Conservation (phyloP, 35 echinoderm and acorn worm species). For the Apostichopus californicus region DNA sequence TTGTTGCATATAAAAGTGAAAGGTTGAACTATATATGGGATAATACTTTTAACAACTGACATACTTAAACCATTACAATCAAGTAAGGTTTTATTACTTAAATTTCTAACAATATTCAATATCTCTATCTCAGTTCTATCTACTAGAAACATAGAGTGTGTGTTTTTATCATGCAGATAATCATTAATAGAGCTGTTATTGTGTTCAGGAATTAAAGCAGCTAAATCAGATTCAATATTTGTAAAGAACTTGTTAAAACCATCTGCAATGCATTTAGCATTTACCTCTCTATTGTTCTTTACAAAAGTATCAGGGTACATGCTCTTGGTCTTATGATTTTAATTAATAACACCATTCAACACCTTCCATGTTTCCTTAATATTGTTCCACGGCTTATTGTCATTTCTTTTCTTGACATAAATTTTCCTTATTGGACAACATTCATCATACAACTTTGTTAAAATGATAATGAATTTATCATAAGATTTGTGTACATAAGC, state of each 20-base stretch:
- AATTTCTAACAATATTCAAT: slow-evolving; percentile 20
- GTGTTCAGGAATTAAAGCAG: neutral
- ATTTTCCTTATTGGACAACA: slow-evolving; percentile 27
- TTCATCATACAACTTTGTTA: slow-evolving; percentile 6
- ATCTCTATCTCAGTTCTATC: neutral
- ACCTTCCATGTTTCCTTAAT: slow-evolving; percentile 48
- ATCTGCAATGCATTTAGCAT: slow-evolving; percentile 2
- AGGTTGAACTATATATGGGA: neutral
- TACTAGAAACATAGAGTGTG: neutral
- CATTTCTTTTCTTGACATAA: slow-evolving; percentile 2
- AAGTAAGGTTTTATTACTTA: neutral
- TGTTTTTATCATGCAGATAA: neutral
- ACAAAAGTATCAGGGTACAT: slow-evolving; percentile 5
- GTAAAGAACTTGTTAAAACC: neutral
- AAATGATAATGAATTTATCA: neutral
- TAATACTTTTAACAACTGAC: neutral
- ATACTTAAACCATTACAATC: slow-evolving; percentile 7
- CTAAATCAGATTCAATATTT: neutral
- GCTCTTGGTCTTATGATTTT: neutral
- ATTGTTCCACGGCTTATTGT: neutral
- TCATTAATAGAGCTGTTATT: neutral
- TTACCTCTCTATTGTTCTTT: neutral
- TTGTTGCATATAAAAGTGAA: neutral
- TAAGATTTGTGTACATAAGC: neutral
- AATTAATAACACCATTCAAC: slow-evolving; percentile 33